Percentiles rank a stretch among this genome's conserved stretches.
Conservation (phyloP, 2,113 vertebrate genomes). For the Caranx ignobilis region DNA sequence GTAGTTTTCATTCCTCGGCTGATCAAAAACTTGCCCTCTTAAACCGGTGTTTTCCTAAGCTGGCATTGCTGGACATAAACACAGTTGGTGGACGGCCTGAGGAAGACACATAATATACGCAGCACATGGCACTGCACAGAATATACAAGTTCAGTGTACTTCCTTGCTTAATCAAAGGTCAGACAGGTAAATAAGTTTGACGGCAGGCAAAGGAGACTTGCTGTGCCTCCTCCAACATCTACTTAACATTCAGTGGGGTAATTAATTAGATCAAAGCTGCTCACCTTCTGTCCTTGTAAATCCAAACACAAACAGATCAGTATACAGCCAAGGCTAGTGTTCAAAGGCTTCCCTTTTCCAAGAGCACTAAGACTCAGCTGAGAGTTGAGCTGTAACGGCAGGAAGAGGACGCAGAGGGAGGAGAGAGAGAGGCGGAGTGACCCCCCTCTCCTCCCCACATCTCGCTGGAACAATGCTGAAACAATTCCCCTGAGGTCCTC, state of each 20-base stretch:
- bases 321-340: conserved; percentile 14
- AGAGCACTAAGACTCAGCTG: conserved; percentile 28
- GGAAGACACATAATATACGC: neutral
- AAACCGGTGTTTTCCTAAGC: conserved; percentile 37
- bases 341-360: conserved; percentile 54
- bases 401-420: conserved; percentile 70
- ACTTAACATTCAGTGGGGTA: conserved; percentile 43
- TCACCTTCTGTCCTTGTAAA: conserved; percentile 54
- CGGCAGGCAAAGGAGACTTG: conserved; percentile 53
- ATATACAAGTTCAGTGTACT: neutral
- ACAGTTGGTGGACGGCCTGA: neutral
- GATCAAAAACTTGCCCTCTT: conserved; percentile 53
- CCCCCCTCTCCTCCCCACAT: conserved; percentile 43
- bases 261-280: conserved; percentile 59
- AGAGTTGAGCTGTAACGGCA: conserved; percentile 62
- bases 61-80: conserved; percentile 11
- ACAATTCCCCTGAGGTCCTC: conserved; percentile 74
- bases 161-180: conserved; percentile 21
- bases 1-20: conserved; percentile 47
- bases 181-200: conserved; percentile 30
- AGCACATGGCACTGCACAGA: conserved; percentile 28
- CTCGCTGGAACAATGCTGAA: conserved; percentile 76
- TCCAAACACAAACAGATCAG: conserved; percentile 59
- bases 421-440: conserved; percentile 65
- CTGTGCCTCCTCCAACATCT: conserved; percentile 47